Evolutionary conservation across 2,113 vertebrate species (phyloP), one percentile per base, ranked within the genome.

Genomic region (Bostrychus sinensis): DNA sequence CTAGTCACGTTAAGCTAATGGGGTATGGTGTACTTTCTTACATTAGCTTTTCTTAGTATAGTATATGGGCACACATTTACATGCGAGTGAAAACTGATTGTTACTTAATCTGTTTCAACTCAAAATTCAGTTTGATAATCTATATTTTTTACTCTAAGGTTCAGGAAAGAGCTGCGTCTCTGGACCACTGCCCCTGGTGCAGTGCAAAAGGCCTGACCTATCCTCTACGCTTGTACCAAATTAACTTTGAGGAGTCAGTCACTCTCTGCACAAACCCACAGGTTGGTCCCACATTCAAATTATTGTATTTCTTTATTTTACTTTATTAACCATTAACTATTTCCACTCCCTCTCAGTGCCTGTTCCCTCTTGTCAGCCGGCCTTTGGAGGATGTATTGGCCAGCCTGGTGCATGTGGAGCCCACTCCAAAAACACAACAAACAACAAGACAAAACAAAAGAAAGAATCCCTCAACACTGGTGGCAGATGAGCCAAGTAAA

Each of bases 301-400:
- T 2, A 8, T 4, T 13, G 1, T 32, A 23, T 30, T 51, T 11
- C 25, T 41, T 53, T 3, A n/a, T 1, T 1, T 16, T 22, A 19
- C 4, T 7, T 0, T 54, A 7, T 34, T 76, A 54, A 72, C 50
- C 7, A 25, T 23, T 62, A 12, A 17, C 0, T 32, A 1, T 61
- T 69, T 39, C 65, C 73, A 75, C n/a, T 45, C 28, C 3, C 41
- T 8, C 1, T 8, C 74, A 98, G 97, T 99, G 96, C 83, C 95
- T 98, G 72, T 99, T 95, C 82, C 97, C 97, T 13, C 87, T 99
- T 80, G 95, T 96, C 70, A 94, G 86, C 80, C 91, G 84, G 39
- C 88, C 95, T 5, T 72, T 95, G 84, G 94, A 88, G 83, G 93
- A 93, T 72, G 80, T 96, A 73, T 83, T 95, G 84, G 79, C 82